These are phyloP conservation scores for Hypocryptadius cinnamomeus DNA, from an alignment of 2,113 vertebrate genomes.

Conservation along the genomic window DNA sequence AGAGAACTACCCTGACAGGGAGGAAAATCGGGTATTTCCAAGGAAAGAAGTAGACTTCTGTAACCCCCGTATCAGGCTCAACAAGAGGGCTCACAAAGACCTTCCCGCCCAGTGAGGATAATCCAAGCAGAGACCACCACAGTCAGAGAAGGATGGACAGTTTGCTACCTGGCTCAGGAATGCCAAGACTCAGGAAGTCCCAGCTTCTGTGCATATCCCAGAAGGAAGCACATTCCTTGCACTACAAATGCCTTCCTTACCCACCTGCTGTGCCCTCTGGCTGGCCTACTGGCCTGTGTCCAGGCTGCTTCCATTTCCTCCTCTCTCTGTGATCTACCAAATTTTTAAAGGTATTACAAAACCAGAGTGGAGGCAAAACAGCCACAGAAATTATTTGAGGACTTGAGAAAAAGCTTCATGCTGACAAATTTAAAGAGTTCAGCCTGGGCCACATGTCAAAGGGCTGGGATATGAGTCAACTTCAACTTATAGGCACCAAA, in stretches of 20 bases:
- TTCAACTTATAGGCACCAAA: background rate
- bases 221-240: slow-evolving; percentile 1
- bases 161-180: background rate
- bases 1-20: background rate
- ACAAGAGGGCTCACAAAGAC: background rate
- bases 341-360: slow-evolving; percentile 15
- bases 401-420: background rate
- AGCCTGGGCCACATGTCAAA: background rate
- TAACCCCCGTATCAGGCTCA: background rate
- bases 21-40: background rate
- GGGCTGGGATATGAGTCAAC: background rate
- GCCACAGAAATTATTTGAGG: background rate
- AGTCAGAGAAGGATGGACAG: rapidly evolving
- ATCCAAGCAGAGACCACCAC: background rate
- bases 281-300: background rate
- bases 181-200: background rate
- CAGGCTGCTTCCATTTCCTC: background rate
- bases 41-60: background rate
- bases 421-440: background rate
- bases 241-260: background rate
- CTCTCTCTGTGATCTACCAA: background rate
- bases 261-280: background rate
- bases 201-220: background rate
- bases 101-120: background rate
- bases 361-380: background rate